Base-by-base conservation (phyloP, 2,888 invertebrate species). In the Drosophila hawaiiensis region DNA sequence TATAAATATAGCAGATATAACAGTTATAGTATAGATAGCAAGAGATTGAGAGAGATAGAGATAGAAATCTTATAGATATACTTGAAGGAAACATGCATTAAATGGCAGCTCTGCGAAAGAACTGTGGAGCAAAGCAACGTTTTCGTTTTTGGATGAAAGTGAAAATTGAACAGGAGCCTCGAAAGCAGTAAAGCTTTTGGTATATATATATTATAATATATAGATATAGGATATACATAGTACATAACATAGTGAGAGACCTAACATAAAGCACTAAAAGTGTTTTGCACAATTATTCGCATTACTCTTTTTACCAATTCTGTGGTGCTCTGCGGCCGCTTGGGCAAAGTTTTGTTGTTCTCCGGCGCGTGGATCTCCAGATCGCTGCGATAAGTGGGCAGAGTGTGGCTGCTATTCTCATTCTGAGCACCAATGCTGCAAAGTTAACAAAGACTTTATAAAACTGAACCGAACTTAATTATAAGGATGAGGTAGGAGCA, bases 281-380 rank as follows among this genome's bases (percentile, higher is more conserved):
- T 55, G 39, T 19, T 19, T 54, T 31, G 25, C 35, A 28, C n/a
- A 9, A 31, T 25, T 54, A 47, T 47, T 25, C 7, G 55, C 3
- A 52, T 43, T 43, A 68, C 43, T 61, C 43, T 66, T 67, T 92
- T 91, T 93, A 93, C 93, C 92, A 93, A 76, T 90, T 93, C 93
- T 64, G 92, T 93, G 52, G 93, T 93, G 83, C 93, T 93, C 78
- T 93, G 93, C 7, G 93, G 93, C 0, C 93, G 90, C 71, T 93
- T 93, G 4, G 93, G 92, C 43, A 93, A 75, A 68, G 94, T 94
- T 73, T 95, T 94, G 82, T 85, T 89, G 75, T 62, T 90, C 80
- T 95, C 95, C 0, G 95, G 94, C 0, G 95, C 95, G 87, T 95
- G 95, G 52, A 95, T 95, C 90, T 95, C 95, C 84, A 95, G 94